Conservation (phyloP, 2,888 invertebrate genomes). For the Meta bourneti region DNA sequence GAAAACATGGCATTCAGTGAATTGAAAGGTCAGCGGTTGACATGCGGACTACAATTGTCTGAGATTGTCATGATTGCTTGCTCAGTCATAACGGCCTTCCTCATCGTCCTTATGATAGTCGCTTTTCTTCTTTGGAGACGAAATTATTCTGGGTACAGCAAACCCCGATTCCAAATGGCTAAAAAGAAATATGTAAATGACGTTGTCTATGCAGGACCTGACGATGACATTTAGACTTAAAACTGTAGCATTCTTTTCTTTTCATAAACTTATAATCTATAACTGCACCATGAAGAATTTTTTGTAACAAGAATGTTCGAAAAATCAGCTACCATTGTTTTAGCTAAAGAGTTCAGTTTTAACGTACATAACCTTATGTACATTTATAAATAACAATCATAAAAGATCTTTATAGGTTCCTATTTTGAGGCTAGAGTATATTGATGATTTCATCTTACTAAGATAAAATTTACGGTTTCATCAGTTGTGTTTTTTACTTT, state of each 20-base stretch:
- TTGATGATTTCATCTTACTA: no score
- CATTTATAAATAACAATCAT: no score
- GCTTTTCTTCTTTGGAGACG: constrained; percentile 67
- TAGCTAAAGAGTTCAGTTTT: no score
- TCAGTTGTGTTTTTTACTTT: no score
- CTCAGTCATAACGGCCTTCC: not conserved
- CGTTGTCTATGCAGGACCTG: constrained; percentile 30
- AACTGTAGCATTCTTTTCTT: not conserved
- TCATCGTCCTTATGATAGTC: constrained; percentile 46
- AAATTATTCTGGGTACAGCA: constrained; percentile 54
- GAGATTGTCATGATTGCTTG: constrained; percentile 57
- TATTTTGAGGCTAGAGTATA: no score
- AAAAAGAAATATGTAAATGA: constrained; percentile 48
- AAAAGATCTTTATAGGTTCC: no score
- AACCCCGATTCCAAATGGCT: constrained; percentile 35
- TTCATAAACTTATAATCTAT: not conserved
- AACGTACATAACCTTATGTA: no score
- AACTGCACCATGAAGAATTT: not conserved
- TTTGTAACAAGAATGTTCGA: no score
- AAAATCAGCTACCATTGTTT: no score
- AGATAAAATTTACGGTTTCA: no score
- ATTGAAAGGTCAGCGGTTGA: constrained; percentile 40
- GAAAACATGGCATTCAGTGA: constrained; percentile 42
- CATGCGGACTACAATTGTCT: constrained; percentile 44
- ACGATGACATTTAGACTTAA: constrained; percentile 46